Base-by-base conservation (phyloP, 2,113 vertebrate species). In the Xiphorhynchus elegans region DNA sequence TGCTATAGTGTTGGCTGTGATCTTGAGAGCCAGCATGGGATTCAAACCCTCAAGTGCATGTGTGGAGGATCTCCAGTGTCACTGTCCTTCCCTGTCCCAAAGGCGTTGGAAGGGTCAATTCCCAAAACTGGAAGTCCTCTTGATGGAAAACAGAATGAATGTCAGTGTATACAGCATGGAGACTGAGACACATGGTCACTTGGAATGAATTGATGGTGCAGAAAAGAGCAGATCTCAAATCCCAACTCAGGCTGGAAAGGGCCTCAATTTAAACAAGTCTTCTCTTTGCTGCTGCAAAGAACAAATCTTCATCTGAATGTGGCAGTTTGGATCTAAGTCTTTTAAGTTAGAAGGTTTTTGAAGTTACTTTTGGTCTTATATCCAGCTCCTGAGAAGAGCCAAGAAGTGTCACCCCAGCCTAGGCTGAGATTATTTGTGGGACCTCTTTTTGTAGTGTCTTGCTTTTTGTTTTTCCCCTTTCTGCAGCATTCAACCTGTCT, bases 401-500 rank as follows among this genome's bases (percentile, higher is more conserved):
- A 69, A 64, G 40, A n/a, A 52, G 42, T 1, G 10, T 76, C 40
- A 33, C 49, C 46, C 42, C 42, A 33, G n/a, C 44, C 63, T 44
- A 31, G 28, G 25, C 73, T 81, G 50, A 46, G 46, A 4, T 62
- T 35, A 39, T 63, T 95, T 4, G 2, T 40, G 40, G 67, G 29
- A 63, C 8, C 31, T 63, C 12, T 89, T 87, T 94, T 86, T 77
- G 37, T 59, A 79, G 28, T 20, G 10, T 10, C 4, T 6, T 59
- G 17, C 21, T 52, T 56, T 15, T 60, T 20, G 23, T 17, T 40
- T 80, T 6, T 37, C 55, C 42, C 35, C 37, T 82, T 60, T 19
- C 78, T 95, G 84, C 96, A 99, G 99, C 72, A 98, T 99, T 86
- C 99, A 99, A 44, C 99, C 99, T 10, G 99, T 99, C 59, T 99